These are phyloP conservation scores for Tetranychus truncatus DNA, from an alignment of 2,888 invertebrate genomes.

Conservation along the genomic window DNA sequence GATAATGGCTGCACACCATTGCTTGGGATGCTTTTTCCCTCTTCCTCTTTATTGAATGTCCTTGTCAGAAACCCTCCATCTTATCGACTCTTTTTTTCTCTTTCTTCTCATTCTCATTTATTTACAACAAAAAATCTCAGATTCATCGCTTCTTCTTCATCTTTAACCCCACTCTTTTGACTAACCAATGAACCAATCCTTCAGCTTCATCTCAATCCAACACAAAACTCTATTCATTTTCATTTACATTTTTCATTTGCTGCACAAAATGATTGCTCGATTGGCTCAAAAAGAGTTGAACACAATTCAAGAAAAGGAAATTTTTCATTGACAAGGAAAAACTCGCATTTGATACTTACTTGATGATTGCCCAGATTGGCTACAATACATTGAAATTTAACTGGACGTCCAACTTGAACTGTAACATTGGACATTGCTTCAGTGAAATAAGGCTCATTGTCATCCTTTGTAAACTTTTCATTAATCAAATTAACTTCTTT, in stretches of 20 bases:
- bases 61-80: background rate
- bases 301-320: no score
- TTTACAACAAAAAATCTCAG: slow-evolving; percentile 1
- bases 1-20: background rate
- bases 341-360: background rate
- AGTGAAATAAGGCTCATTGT: slow-evolving; percentile 42
- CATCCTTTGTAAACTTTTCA: background rate
- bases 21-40: background rate
- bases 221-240: background rate
- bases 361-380: slow-evolving; percentile 51
- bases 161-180: background rate
- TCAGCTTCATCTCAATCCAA: background rate
- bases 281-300: no score
- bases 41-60: background rate
- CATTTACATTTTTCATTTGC: background rate
- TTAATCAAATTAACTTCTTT: background rate
- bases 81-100: slow-evolving; percentile 3
- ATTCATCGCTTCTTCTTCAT: background rate
- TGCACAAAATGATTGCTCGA: no score
- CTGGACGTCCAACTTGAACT: slow-evolving; percentile 66
- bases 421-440: slow-evolving; percentile 76
- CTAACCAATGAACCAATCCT: background rate
- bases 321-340: no score
- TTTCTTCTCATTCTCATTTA: background rate
- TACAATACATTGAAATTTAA: slow-evolving; percentile 66